A percentile compares a stretch with the other conserved stretches of the same genome.
phyloP scores from a whole-genome alignment of 2,797 vertebrate species.

The Urophycis tenuis region DNA sequence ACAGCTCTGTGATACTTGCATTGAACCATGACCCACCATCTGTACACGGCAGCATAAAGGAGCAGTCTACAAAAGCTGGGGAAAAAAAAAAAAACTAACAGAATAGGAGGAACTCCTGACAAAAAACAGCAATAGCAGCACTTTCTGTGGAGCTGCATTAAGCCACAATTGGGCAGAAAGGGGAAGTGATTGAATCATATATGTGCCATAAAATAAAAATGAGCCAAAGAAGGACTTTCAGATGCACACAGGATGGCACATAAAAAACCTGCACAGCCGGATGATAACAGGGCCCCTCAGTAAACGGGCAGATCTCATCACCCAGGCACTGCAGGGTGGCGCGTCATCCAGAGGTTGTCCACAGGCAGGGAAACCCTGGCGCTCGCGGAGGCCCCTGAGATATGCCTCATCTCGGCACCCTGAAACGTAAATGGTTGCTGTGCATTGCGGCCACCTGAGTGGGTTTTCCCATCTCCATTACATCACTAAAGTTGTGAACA shows the following conservation, averaged over 20 bases:
- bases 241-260: not conserved
- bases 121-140: not conserved
- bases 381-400: not conserved
- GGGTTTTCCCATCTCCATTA: not conserved
- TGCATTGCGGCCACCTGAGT: not conserved
- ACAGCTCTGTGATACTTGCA: not conserved
- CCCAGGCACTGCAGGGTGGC: not conserved
- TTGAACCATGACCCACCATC: not conserved
- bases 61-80: not conserved
- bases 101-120: not conserved
- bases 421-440: not conserved
- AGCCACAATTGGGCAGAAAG: not conserved
- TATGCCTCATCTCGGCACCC: not conserved
- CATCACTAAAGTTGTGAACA: not conserved
- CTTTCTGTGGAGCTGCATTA: not conserved
- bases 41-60: too few relatives aligned
- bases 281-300: not conserved
- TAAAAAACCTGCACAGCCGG: not conserved
- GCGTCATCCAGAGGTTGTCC: not conserved
- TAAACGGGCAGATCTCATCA: not conserved
- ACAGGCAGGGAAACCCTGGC: not conserved
- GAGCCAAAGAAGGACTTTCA: not conserved
- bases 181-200: not conserved
- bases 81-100: not conserved
- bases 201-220: not conserved